Percentiles rank a stretch among this genome's conserved stretches.
phyloP scores from a whole-genome alignment of 2,797 vertebrate genomes.

The Xiphophorus birchmanni region DNA sequence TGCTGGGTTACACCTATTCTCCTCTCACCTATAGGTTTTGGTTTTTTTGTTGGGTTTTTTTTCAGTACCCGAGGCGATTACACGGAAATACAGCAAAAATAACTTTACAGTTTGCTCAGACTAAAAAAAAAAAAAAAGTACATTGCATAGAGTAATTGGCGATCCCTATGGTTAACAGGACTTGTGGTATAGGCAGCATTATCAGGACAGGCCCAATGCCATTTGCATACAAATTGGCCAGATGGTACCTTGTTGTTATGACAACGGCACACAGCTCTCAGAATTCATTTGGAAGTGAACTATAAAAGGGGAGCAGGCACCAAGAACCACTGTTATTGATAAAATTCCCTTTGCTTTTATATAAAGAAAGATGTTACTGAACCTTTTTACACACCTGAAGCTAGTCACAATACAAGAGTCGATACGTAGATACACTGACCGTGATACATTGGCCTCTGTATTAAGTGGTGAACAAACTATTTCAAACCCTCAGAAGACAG shows the following conservation, averaged over 20 bases:
- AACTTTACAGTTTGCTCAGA: constrained; percentile 10
- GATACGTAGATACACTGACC: neutral
- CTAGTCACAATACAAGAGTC: constrained; percentile 19
- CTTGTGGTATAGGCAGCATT: constrained; percentile 66
- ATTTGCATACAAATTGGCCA: constrained; percentile 88
- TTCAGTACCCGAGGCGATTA: constrained; percentile 35
- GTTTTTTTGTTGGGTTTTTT: neutral
- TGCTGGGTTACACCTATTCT: constrained; percentile 48
- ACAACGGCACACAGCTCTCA: constrained; percentile 82
- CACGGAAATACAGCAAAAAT: constrained; percentile 5
- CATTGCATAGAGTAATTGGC: constrained; percentile 55
- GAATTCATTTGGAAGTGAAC: constrained; percentile 77
- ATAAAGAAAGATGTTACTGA: constrained; percentile 25
- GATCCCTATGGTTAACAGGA: constrained; percentile 81
- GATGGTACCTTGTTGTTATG: constrained; percentile 87
- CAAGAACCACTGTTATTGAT: constrained; percentile 57
- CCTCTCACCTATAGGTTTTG: constrained; percentile 35
- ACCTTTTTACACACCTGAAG: constrained; percentile 33
- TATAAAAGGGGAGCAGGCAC: constrained; percentile 69
- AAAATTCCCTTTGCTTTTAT: constrained; percentile 44
- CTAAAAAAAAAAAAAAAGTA: constrained; percentile 14
- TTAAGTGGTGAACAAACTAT: neutral
- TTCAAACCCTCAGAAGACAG: neutral
- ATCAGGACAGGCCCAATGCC: constrained; percentile 74
- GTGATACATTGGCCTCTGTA: neutral